These are phyloP conservation scores for Platalea minor DNA, from an alignment of 2,797 vertebrate genomes.

Conservation along the genomic window DNA sequence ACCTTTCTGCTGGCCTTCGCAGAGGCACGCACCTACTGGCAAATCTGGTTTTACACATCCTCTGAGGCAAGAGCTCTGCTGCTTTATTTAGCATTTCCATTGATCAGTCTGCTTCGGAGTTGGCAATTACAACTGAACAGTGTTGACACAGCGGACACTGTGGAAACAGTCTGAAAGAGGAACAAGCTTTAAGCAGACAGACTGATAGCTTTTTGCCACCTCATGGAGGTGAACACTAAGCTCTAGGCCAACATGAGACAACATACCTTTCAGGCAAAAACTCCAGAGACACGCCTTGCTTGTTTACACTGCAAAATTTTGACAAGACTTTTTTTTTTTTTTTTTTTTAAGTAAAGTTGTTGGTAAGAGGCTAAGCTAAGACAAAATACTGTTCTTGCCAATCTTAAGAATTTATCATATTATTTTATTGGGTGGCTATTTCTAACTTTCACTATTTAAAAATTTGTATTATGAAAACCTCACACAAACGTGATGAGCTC, in stretches of 20 bases:
- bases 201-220: constrained; percentile 5
- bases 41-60: background rate
- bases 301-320: background rate
- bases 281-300: background rate
- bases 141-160: background rate
- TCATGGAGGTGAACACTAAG: background rate
- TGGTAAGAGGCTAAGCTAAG: background rate
- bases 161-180: background rate
- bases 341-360: background rate
- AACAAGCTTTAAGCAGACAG: constrained; percentile 6
- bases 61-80: background rate
- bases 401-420: background rate
- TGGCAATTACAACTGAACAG: background rate
- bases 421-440: background rate
- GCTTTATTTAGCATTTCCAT: constrained; percentile 48
- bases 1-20: background rate
- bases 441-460: background rate
- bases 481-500: background rate
- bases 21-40: background rate
- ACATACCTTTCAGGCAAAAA: background rate
- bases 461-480: background rate
- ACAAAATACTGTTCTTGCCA: background rate
- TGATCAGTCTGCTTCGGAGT: constrained; percentile 14
- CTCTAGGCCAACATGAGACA: background rate
- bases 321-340: background rate